Conservation (phyloP, 2,113 vertebrate species). For the Numenius arquata region DNA sequence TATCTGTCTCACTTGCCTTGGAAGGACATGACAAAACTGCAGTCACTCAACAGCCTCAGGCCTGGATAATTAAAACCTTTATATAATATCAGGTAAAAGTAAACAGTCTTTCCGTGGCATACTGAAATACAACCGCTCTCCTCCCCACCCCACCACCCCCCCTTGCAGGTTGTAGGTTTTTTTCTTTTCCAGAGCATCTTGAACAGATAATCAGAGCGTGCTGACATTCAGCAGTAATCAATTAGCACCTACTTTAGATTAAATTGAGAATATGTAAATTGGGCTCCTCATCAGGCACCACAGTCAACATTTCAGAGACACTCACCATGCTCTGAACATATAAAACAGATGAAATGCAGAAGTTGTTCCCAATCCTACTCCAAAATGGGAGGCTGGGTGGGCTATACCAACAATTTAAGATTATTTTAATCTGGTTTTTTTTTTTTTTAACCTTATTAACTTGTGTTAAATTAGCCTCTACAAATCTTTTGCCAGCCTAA, state of each 20-base stretch:
- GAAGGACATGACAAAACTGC: slow-evolving; percentile 29
- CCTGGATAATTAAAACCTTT: slow-evolving; percentile 46
- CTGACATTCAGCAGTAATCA: slow-evolving; percentile 84
- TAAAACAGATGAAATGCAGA: slow-evolving; percentile 66
- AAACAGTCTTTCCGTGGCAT: background rate
- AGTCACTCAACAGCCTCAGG: background rate
- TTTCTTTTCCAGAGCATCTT: slow-evolving; percentile 71
- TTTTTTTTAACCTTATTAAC: background rate
- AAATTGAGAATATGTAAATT: slow-evolving; percentile 87
- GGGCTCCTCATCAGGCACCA: slow-evolving; percentile 76
- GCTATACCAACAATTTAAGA: background rate
- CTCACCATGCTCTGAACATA: slow-evolving; percentile 68
- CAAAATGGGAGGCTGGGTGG: background rate
- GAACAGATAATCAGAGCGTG: slow-evolving; percentile 83
- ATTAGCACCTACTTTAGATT: slow-evolving; percentile 86
- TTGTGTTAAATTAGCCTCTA: background rate
- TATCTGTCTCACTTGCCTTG: background rate
- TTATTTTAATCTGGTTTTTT: background rate
- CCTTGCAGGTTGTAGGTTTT: slow-evolving; percentile 7
- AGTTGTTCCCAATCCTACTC: slow-evolving; percentile 62
- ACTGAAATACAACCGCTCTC: slow-evolving; percentile 28
- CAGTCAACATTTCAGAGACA: slow-evolving; percentile 75
- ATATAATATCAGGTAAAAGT: background rate
- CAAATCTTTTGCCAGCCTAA: background rate
- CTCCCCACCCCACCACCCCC: background rate